Conservation (phyloP, 2,888 invertebrate genomes). For the Lysandra coridon region DNA sequence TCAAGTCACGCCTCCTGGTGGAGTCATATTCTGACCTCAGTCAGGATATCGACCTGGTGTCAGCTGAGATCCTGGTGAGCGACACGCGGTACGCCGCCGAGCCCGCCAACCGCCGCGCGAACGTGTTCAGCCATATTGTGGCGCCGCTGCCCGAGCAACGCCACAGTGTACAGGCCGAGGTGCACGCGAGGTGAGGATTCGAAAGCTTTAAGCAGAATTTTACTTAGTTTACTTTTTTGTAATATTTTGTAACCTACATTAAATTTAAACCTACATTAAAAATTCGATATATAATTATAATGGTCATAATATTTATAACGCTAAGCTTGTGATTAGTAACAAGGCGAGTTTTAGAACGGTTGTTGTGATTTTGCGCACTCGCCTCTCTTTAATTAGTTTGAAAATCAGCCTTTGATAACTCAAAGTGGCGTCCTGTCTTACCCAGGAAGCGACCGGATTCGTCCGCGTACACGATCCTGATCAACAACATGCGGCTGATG, state of each 20-base stretch:
- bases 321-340: too few species aligned
- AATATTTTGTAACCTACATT: background rate
- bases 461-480: constrained; percentile 90
- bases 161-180: constrained; percentile 86
- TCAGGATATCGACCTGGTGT: constrained; percentile 95
- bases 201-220: background rate
- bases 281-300: too few species aligned
- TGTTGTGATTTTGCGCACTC: background rate
- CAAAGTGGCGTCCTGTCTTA: background rate
- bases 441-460: constrained; percentile 82
- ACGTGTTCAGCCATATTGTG: constrained; percentile 94
- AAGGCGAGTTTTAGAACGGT: too few species aligned
- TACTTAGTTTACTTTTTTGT: background rate
- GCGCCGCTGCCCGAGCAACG: constrained; percentile 85
- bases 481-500: constrained; percentile 97
- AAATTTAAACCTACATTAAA: too few species aligned
- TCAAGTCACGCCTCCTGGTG: constrained; percentile 91
- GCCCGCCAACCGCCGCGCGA: constrained; percentile 86
- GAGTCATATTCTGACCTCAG: constrained; percentile 93
- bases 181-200: constrained; percentile 80
- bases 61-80: constrained; percentile 90
- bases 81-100: constrained; percentile 86
- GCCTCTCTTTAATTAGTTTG: too few species aligned
- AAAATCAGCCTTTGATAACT: background rate
- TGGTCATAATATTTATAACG: too few species aligned